Conservation (phyloP, 2,888 invertebrate genomes). For the Phaedon cochleariae region DNA sequence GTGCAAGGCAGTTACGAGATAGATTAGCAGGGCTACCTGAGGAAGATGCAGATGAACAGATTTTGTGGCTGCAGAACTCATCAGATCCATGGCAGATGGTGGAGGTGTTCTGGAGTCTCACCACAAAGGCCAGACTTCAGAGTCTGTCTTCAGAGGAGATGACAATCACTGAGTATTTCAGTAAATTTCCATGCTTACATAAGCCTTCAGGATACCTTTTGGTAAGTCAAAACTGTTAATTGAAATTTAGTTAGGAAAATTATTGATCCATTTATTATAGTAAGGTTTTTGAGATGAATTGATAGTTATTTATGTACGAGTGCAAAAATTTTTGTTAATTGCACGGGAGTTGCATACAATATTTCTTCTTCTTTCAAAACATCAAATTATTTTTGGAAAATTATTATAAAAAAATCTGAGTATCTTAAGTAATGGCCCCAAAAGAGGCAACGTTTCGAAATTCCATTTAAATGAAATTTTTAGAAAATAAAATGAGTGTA, state of each 20-base stretch:
- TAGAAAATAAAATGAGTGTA: background rate
- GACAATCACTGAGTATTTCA: conserved; percentile 5
- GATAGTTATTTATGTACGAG: background rate
- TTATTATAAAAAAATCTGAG: background rate
- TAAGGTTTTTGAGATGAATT: conserved; percentile 1
- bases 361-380: background rate
- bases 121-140: background rate
- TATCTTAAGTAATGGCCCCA: background rate
- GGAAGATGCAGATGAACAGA: background rate
- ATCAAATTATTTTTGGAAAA: background rate
- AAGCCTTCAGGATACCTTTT: conserved; percentile 1
- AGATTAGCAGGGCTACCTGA: conserved; percentile 1
- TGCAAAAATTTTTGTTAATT: too few relatives aligned
- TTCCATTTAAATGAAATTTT: background rate
- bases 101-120: background rate
- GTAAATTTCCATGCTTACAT: background rate
- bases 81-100: conserved; percentile 7
- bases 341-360: background rate
- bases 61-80: background rate
- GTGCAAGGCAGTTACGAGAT: conserved; percentile 2
- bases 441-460: background rate
- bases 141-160: background rate
- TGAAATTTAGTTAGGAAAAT: background rate
- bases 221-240: background rate
- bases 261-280: background rate